Evolutionary conservation across 2,113 vertebrate species (phyloP), one percentile per base, ranked within the genome.

Genomic region (Jaculus jaculus): DNA sequence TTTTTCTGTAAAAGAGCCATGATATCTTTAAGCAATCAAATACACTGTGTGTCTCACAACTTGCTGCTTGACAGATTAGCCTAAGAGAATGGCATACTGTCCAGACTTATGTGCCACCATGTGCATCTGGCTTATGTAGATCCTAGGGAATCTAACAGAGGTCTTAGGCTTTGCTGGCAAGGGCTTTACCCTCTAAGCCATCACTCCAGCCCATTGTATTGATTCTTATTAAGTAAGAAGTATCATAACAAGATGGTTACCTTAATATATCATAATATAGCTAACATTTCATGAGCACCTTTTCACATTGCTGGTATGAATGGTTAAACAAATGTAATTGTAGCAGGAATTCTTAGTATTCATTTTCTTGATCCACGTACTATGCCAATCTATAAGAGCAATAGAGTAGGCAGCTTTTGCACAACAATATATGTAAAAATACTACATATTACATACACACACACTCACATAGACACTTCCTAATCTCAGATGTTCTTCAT

Each of bases 401-500:
- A 72, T 47, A 71, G 28, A 83, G 5, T 34, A 69, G 39, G 63
- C 7, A 71, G 15, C 3, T 32, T 77, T 58, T 82, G 16, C 23
- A 17, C 13, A 34, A 42, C 5, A 30, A 69, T 32, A 51, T 89
- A 39, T 68, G 1, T 47, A 47, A 6, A 47, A 47, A 47, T 47
- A 47, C 8, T 47, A 47, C 42, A 6, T 58, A 32, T 77, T 39
- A 51, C 11, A 16, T 51, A 11, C 30, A 32, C n/a, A 51, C 20
- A 65, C 15, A 39, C 5, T 1, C 13, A 73, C 21, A 18, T 1
- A 77, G 0, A 0, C 28, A 7, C 32, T 72, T 18, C 32, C 1
- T 18, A 6, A 9, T 71, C 13, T 72, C 4, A 71, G 21, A 32
- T 15, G 66, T 58, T 78, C n/a, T 3, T 80, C 28, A 3, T 7